These are phyloP conservation scores for Kryptolebias ocellatus DNA, from an alignment of 2,797 vertebrate species.

Conservation along the genomic window DNA sequence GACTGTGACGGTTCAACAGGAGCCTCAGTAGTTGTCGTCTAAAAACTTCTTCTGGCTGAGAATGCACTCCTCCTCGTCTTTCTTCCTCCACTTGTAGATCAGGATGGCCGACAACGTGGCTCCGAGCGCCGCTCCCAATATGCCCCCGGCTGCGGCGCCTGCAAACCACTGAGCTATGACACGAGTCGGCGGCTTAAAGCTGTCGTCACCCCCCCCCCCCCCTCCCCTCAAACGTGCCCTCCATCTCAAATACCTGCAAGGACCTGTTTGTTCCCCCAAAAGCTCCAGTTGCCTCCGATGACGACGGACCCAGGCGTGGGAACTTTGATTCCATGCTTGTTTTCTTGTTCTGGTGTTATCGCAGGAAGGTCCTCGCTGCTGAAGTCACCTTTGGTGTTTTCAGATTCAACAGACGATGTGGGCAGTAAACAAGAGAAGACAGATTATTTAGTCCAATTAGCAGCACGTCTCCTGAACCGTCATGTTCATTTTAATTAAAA, in stretches of 20 bases:
- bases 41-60: constrained; percentile 81
- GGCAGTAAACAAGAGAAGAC: not conserved
- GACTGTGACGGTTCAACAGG: constrained; percentile 33
- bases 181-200: not conserved
- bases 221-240: not conserved
- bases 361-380: no score
- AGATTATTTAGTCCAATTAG: not conserved
- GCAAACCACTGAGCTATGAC: constrained; percentile 18
- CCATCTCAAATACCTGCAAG: constrained; percentile 49
- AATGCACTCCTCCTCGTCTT: constrained; percentile 83
- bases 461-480: no score
- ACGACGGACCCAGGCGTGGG: not conserved
- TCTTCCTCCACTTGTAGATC: constrained; percentile 88
- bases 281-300: constrained; percentile 30
- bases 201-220: not conserved
- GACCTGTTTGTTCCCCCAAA: constrained; percentile 48
- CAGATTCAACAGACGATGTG: constrained; percentile 1
- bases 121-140: constrained; percentile 82
- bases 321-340: constrained; percentile 16
- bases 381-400: constrained; percentile 4
- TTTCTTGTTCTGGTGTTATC: not conserved
- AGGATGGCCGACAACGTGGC: constrained; percentile 81
- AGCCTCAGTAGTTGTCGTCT: constrained; percentile 71
- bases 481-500: no score
- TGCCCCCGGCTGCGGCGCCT: constrained; percentile 87